Conservation (phyloP, 2,888 invertebrate species). For the Rhynchonema sp. region DNA sequence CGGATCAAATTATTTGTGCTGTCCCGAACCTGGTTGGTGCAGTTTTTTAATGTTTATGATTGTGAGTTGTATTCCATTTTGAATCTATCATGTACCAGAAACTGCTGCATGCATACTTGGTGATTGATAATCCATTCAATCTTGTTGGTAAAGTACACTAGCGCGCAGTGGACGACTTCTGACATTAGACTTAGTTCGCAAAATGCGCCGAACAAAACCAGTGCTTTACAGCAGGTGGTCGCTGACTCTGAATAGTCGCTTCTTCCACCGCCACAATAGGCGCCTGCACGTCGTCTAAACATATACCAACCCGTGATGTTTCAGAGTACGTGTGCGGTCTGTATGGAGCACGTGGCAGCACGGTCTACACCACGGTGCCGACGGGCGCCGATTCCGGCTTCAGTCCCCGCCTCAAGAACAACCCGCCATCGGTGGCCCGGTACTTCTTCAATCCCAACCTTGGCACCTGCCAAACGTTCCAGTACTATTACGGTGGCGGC, state of each 20-base stretch:
- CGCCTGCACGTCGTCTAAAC: no score
- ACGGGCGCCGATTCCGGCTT: neutral
- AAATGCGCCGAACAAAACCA: no score
- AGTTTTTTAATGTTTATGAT: neutral
- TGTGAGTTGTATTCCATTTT: neutral
- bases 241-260: no score
- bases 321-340: neutral
- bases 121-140: no score
- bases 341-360: neutral
- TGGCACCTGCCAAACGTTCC: slow-evolving; percentile 14
- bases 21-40: neutral
- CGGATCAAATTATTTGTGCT: slow-evolving; percentile 1
- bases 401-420: neutral
- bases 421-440: neutral
- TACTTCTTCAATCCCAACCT: slow-evolving; percentile 22
- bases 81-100: no score
- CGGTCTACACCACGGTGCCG: neutral
- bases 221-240: no score
- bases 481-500: slow-evolving; percentile 19
- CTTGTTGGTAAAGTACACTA: no score
- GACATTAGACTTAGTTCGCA: no score
- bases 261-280: no score
- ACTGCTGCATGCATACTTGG: no score
- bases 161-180: no score
- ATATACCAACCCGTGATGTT: no score